Evolutionary conservation across 2,113 vertebrate genomes (phyloP).

Genomic region (Struthidea cinerea): DNA sequence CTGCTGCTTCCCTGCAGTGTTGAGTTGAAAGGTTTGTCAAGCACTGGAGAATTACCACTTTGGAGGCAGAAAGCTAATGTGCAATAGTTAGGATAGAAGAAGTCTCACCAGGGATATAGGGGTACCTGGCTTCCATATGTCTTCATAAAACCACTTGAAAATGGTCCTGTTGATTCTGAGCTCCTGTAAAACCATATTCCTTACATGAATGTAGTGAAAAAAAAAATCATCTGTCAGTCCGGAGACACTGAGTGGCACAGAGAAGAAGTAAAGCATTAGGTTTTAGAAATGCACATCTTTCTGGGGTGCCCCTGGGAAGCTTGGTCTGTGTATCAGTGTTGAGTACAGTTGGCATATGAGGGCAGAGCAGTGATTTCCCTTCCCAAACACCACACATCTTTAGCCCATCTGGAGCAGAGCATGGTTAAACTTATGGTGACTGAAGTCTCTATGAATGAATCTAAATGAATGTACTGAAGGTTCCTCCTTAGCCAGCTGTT

Average conservation of each 20-base stretch:
- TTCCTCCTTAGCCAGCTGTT: neutral
- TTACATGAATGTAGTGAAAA: neutral
- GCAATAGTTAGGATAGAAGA: neutral
- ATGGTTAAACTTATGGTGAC: neutral
- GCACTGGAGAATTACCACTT: neutral
- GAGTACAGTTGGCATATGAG: neutral
- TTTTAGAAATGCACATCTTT: neutral
- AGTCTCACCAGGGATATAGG: neutral
- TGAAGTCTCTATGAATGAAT: neutral
- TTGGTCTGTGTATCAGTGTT: neutral
- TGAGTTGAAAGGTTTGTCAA: conserved; percentile 18
- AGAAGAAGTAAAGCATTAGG: neutral
- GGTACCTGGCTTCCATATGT: neutral
- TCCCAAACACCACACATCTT: neutral
- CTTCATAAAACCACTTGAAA: conserved; percentile 29
- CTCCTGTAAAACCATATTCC: neutral
- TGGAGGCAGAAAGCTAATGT: neutral
- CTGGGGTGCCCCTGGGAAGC: neutral
- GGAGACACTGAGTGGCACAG: neutral
- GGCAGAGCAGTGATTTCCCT: neutral
- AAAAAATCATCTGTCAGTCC: neutral
- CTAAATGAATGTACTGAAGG: neutral
- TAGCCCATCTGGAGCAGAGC: neutral
- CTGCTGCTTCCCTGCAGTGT: neutral
- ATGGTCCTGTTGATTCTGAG: neutral